Conservation (phyloP, 2,888 invertebrate genomes). For the Megalurothrips usitatus region DNA sequence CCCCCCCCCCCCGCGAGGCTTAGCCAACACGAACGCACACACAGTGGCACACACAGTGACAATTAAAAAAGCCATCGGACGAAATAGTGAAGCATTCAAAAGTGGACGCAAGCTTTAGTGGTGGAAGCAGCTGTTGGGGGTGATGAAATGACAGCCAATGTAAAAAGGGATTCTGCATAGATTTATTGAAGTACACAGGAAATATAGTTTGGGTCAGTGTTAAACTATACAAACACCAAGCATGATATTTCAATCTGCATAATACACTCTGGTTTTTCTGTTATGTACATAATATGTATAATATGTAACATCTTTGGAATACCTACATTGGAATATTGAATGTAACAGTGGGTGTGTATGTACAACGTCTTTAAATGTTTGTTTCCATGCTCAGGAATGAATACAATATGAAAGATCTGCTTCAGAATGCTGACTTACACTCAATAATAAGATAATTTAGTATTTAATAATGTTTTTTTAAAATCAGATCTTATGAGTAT, state of each 20-base stretch:
- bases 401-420: not conserved
- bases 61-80: too few species aligned
- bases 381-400: slow-evolving; percentile 11
- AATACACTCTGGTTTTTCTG: not conserved
- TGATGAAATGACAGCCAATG: not conserved
- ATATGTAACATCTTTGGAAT: slow-evolving; percentile 25
- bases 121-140: not conserved
- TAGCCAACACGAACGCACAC: too few species aligned
- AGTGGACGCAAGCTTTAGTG: too few species aligned
- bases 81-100: too few species aligned
- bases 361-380: not conserved
- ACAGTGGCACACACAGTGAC: too few species aligned
- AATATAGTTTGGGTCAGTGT: slow-evolving; percentile 1
- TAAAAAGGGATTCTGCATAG: not conserved
- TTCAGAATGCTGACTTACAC: not conserved
- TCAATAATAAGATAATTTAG: not conserved
- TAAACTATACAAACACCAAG: slow-evolving; percentile 25
- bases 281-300: slow-evolving; percentile 22
- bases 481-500: too few species aligned
- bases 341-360: not conserved
- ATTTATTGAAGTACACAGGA: slow-evolving; percentile 11
- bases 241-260: not conserved
- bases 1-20: too few species aligned
- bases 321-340: slow-evolving; percentile 13
- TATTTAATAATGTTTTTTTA: too few species aligned